Percentiles rank a stretch among this genome's conserved stretches.
Evolutionary conservation across 2,888 invertebrate genomes (phyloP).

Genomic region (Drosophila rubida): DNA sequence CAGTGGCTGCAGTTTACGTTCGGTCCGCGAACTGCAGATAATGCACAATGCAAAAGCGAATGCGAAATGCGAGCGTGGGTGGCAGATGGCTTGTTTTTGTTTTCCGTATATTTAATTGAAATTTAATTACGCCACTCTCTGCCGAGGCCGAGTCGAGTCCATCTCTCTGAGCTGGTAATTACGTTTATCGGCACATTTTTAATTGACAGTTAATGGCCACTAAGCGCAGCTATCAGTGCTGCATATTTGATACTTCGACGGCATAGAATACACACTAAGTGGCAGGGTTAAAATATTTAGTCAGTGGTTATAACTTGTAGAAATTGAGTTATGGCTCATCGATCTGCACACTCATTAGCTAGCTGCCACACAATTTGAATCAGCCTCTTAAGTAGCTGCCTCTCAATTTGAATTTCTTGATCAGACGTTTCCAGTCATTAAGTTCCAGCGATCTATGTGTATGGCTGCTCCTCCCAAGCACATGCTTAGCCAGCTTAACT

Average conservation of each 20-base stretch:
- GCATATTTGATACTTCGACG: conserved; percentile 38
- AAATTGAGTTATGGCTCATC: no score
- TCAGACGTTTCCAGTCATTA: conserved; percentile 34
- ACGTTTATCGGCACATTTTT: conserved; percentile 58
- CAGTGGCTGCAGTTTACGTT: conserved; percentile 52
- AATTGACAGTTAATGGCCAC: conserved; percentile 72
- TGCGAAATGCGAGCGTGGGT: conserved; percentile 16
- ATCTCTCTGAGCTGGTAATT: conserved; percentile 59
- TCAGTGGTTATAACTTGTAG: no score
- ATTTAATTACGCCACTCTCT: conserved; percentile 69
- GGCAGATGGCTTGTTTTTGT: conserved; percentile 45
- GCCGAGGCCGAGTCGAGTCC: no score
- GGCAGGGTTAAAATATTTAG: not conserved
- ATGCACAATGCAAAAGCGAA: conserved; percentile 45
- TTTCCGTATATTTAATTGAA: conserved; percentile 66
- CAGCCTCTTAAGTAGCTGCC: no score
- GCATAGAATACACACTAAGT: conserved; percentile 22
- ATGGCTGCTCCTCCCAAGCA: conserved; percentile 3
- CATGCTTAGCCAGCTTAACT: conserved; percentile 55
- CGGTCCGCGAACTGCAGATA: conserved; percentile 51
- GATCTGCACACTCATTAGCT: not conserved
- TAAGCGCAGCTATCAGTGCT: conserved; percentile 43
- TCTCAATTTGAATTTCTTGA: not conserved
- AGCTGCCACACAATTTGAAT: no score
- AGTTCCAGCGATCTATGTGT: conserved; percentile 31